Base-by-base conservation (phyloP, 2,888 invertebrate genomes). In the Drosophila anomalata region DNA sequence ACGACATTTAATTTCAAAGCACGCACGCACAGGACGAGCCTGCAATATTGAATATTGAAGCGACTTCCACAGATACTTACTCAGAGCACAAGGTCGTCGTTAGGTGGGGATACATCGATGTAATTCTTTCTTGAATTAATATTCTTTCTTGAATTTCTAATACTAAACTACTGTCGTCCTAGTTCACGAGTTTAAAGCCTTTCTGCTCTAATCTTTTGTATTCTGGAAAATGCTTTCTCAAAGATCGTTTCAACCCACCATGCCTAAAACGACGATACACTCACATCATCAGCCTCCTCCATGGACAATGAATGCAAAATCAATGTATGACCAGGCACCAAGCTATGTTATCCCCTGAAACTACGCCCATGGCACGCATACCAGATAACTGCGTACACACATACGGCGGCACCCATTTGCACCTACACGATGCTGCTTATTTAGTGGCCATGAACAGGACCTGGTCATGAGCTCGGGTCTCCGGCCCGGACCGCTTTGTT, bases 1-100 rank as follows among this genome's bases (percentile, higher is more conserved):
- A 76, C 70, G 73, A 83, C 78, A 84, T 84, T 84, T 77, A 84
- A 84, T 84, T 84, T 84, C 83, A 80, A 77, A 63, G 86, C 83
- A 82, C 79, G 80, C 78, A 71, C 63, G 63, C 67, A 70, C 50
- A 57, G 60, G 48, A 58, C 68, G 70, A 74, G 71, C 73, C 79
- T 77, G 79, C 79, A 79, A 83, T 83, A 84, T 86, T 85, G 76
- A 86, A 86, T 86, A 86, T 77, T 73, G 76, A 55, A 66, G 66
- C 71, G 60, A 58, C 73, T 57, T 52, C 36, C 53, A 61, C 42
- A 59, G 59, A 50, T 52, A 46, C 61, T 48, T 46, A 61, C 61
- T 48, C 17, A 17, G 11, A 8, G 8, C 7, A 2, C 61, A 61
- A 17, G 61, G 61, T 24, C 31, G 48, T 48, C 33, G 61, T 41